Conservation (phyloP, 2,113 vertebrate genomes). For the Cynopterus brachyotis region DNA sequence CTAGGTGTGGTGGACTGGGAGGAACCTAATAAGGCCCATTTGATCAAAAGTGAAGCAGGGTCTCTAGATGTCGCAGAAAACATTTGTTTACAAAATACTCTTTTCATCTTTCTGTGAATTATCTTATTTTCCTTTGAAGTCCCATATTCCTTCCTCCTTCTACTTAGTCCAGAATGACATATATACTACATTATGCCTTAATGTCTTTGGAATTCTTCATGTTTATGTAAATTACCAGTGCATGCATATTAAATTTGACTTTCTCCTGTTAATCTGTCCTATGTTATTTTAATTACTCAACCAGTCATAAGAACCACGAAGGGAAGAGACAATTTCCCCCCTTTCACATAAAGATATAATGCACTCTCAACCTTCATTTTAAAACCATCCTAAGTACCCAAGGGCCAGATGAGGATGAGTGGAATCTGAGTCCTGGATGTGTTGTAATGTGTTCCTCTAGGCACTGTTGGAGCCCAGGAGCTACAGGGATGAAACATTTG, state of each 20-base stretch:
- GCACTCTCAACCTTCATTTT: neutral
- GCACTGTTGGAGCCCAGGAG: neutral
- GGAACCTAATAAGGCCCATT: neutral
- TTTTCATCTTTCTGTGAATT: neutral
- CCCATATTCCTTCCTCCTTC: neutral
- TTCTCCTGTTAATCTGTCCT: neutral
- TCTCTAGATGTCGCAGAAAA: neutral
- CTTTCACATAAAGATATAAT: neutral
- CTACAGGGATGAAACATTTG: neutral
- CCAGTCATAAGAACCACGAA: neutral
- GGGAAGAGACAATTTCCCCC: neutral
- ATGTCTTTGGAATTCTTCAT: neutral
- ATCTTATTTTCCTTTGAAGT: neutral
- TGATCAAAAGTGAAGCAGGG: neutral
- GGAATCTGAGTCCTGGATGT: neutral
- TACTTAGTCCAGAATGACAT: neutral
- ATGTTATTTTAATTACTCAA: neutral
- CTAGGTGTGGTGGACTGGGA: neutral
- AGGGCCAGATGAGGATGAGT: neutral
- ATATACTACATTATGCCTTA: too few species aligned
- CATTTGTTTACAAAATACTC: too few species aligned
- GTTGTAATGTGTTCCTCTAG: neutral
- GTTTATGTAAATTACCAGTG: neutral
- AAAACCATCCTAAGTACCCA: neutral
- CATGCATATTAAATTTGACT: neutral